Conservation (phyloP, 2,888 invertebrate genomes). For the Malachius bipustulatus region DNA sequence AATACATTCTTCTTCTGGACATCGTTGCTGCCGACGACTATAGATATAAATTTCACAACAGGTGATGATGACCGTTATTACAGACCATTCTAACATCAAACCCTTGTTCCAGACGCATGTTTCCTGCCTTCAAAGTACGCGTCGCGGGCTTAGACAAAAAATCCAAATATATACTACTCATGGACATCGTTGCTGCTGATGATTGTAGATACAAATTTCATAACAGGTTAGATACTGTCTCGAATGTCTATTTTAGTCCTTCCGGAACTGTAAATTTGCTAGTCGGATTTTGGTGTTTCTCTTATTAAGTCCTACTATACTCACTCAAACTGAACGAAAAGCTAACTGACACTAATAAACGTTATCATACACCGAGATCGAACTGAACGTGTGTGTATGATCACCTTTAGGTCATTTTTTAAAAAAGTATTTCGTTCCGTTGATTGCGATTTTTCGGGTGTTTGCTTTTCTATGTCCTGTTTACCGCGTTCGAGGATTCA, state of each 20-base stretch:
- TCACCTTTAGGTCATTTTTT: too few species aligned
- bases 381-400: too few species aligned
- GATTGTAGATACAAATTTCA: constrained; percentile 93
- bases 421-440: constrained; percentile 17
- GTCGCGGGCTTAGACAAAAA: constrained; percentile 93
- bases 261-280: background rate
- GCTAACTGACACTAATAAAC: too few species aligned
- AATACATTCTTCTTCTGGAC: constrained; percentile 97
- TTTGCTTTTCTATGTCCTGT: constrained; percentile 26
- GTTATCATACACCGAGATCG: too few species aligned
- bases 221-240: constrained; percentile 84
- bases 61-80: constrained; percentile 40
- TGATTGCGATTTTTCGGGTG: constrained; percentile 23
- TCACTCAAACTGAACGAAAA: constrained; percentile 7
- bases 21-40: constrained; percentile 99
- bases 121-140: constrained; percentile 95
- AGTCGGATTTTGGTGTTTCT: background rate
- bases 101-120: constrained; percentile 80
- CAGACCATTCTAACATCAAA: constrained; percentile 11
- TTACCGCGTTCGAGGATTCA: constrained; percentile 7
- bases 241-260: constrained; percentile 12
- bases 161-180: constrained; percentile 93
- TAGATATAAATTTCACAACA: constrained; percentile 95
- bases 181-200: constrained; percentile 95
- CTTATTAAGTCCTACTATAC: constrained; percentile 5